phyloP scores from a whole-genome alignment of 2,888 invertebrate species.

The Luperina nickerlii region DNA sequence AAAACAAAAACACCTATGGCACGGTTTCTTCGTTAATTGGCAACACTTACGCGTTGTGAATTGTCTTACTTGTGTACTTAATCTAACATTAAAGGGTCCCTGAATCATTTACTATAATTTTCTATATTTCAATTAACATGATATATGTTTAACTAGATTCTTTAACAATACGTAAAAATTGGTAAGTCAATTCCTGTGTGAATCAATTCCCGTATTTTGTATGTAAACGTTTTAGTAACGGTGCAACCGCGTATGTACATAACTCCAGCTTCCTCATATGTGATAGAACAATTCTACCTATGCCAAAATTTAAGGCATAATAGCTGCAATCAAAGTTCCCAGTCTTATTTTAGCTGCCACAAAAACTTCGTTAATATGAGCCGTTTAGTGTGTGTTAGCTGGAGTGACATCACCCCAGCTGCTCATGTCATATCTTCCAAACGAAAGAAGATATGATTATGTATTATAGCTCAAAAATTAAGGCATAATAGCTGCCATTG shows the following conservation, averaged over 20 bases:
- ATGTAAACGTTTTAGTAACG: conserved; percentile 53
- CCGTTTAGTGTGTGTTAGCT: too few relatives aligned
- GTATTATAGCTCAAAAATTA: too few relatives aligned
- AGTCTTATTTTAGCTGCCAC: too few relatives aligned
- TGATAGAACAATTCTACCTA: too few relatives aligned
- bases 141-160: conserved; percentile 62
- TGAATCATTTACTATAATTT: conserved; percentile 67
- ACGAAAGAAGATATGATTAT: too few relatives aligned
- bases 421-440: too few relatives aligned
- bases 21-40: conserved; percentile 86
- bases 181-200: conserved; percentile 66
- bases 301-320: too few relatives aligned
- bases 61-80: conserved; percentile 72
- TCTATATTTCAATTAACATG: conserved; percentile 66
- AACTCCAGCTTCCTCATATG: too few relatives aligned
- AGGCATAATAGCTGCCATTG: too few relatives aligned
- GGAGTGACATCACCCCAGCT: too few relatives aligned
- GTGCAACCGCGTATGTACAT: conserved; percentile 48
- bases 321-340: too few relatives aligned
- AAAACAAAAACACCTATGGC: conserved; percentile 84
- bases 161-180: conserved; percentile 64
- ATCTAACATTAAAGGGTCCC: conserved; percentile 72
- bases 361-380: too few relatives aligned
- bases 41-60: conserved; percentile 66
- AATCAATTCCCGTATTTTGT: conserved; percentile 63